A percentile compares a stretch with the other conserved stretches of the same genome.
phyloP scores from a whole-genome alignment of 2,113 vertebrate genomes.

The Pithys albifrons region DNA sequence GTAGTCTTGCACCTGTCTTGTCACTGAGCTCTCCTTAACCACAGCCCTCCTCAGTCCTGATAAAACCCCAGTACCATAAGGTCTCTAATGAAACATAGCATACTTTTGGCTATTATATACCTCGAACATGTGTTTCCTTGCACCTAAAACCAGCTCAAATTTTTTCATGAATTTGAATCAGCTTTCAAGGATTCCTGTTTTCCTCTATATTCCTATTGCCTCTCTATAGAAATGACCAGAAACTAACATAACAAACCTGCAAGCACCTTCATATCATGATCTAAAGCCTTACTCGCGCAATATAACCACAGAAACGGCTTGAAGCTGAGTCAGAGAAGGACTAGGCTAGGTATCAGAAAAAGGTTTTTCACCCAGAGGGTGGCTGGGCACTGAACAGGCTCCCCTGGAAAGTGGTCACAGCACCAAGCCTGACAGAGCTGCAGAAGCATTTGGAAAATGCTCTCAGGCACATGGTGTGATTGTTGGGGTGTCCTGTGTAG shows the following conservation, averaged over 20 bases:
- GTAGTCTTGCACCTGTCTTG: not conserved
- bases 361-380: not conserved
- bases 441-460: not conserved
- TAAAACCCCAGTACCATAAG: accelerated
- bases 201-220: accelerated
- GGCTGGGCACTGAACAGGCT: not conserved
- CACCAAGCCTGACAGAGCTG: not conserved
- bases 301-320: accelerated
- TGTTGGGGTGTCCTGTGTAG: not conserved
- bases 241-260: not conserved
- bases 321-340: not conserved
- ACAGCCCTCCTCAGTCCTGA: not conserved
- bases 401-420: not conserved
- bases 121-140: not conserved
- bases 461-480: not conserved
- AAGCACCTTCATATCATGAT: accelerated
- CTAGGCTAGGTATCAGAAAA: not conserved
- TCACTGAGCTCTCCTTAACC: not conserved
- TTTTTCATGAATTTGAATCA: not conserved
- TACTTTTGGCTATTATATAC: not conserved
- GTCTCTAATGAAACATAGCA: not conserved
- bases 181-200: not conserved
- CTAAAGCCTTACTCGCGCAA: not conserved
- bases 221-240: not conserved
- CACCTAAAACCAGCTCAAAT: not conserved